Base-by-base conservation (phyloP, 1,140 invertebrate species). In the Brachionus asplanchnoidis region DNA sequence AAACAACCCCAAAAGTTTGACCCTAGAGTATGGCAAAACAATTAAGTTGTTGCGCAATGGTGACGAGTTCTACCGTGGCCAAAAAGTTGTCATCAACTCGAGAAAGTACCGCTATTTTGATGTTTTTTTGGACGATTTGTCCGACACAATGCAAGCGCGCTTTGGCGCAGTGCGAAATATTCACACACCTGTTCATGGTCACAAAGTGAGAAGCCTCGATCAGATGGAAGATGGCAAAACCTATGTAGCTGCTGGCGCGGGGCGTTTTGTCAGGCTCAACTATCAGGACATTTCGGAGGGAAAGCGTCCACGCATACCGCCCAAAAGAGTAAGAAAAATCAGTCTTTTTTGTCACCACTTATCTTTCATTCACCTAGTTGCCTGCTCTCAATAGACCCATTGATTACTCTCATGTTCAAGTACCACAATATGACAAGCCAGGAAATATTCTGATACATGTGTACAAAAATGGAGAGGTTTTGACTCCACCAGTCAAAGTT, bases 41-140 rank as follows among this genome's bases (percentile, higher is more conserved):
- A 75, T 84, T n/a, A 56, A 26, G 56, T 14, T 84, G 3, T 26
- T 84, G 26, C 28, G 84, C 17, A 84, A 84, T 56, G 84, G 84
- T 1, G 84, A 84, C 40, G 60, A 42, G 17, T 84, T 75, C 56
- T 84, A 75, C 23, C 40, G 23, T n/a, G 84, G 84, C 2, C 66
- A 73, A 60, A 75, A 73, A 46, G 46, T 84, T 23, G 84, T 84
- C 40, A 77, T 84, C 23, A 84, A 84, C 28, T 66, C 60, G n/a
- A 23, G 70, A 23, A 84, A 84, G 46, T 75, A 75, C 12, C 28
- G 66, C n/a, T 68, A 75, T 40, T 73, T 73, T 53, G 70, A 84
- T 65, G 84, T 84, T 44, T 77, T 84, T 40, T 66, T 84, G 12
- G 84, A 84, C 26, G 84, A 84, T 65, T 60, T 73, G 42, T 84